Conservation (phyloP, 2,113 vertebrate genomes). For the Pseudolaguvia tuberculata region DNA sequence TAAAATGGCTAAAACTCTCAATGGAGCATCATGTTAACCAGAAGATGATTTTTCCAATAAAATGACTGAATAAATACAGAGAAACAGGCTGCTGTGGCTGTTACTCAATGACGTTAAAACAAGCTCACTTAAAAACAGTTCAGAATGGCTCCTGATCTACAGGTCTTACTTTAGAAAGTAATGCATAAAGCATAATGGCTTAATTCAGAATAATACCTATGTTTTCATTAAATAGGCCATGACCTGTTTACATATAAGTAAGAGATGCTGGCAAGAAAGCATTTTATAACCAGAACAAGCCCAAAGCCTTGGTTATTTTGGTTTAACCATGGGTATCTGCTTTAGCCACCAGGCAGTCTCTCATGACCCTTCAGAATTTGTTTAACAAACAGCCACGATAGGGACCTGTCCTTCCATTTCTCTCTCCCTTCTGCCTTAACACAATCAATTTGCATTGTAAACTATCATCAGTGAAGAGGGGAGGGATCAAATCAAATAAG, state of each 20-base stretch:
- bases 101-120: conserved; percentile 22
- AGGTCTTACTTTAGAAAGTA: not conserved
- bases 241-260: conserved; percentile 29
- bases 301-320: conserved; percentile 16
- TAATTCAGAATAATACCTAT: not conserved
- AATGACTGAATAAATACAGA: conserved; percentile 9
- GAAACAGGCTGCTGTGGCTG: conserved; percentile 15
- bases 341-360: conserved; percentile 18
- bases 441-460: conserved; percentile 66
- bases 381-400: conserved; percentile 59
- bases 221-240: conserved; percentile 28
- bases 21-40: not conserved
- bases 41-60: not conserved
- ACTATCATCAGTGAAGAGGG: conserved; percentile 53
- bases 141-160: conserved; percentile 5
- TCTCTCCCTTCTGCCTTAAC: conserved; percentile 33
- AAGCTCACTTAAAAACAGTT: conserved; percentile 19
- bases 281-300: conserved; percentile 37
- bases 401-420: conserved; percentile 50
- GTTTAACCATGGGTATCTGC: conserved; percentile 33
- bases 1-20: not conserved
- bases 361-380: conserved; percentile 55
- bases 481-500: conserved; percentile 41
- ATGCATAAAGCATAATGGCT: not conserved
- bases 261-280: conserved; percentile 16